These are phyloP conservation scores for Pristis pectinata DNA, from an alignment of 2,797 vertebrate genomes.

Conservation along the genomic window DNA sequence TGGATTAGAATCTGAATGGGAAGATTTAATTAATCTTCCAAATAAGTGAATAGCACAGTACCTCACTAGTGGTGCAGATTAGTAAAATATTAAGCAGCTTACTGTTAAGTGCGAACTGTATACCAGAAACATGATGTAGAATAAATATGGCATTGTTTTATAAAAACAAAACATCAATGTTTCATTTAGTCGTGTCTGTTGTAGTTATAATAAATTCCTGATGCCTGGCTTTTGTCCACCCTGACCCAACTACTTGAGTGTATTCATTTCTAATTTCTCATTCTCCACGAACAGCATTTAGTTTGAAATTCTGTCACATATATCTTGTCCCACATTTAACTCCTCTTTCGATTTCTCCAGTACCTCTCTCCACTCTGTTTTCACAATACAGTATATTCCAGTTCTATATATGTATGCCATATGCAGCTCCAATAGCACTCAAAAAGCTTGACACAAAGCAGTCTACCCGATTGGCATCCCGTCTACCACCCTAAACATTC, in stretches of 20 bases:
- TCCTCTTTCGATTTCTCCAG: background rate
- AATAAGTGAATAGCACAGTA: background rate
- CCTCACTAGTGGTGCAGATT: background rate
- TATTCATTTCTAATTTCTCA: background rate
- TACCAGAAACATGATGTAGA: background rate
- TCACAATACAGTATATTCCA: background rate
- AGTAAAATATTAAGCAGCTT: background rate
- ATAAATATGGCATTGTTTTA: background rate
- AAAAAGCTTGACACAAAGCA: too few species aligned
- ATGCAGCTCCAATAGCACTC: too few species aligned
- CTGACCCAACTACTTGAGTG: background rate
- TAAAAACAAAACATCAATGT: background rate
- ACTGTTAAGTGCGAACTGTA: background rate
- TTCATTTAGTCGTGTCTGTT: background rate
- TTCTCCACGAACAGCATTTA: background rate
- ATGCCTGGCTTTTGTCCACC: background rate
- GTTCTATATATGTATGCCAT: too few species aligned
- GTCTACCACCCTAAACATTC: too few species aligned
- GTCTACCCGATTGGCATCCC: too few species aligned
- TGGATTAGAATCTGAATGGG: background rate
- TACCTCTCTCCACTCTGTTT: background rate
- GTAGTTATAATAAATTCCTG: background rate
- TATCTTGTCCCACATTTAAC: background rate
- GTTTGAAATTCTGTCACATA: background rate
- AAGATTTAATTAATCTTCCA: background rate